Conservation (phyloP, 2,888 invertebrate species). For the Luffia ferchaultella region DNA sequence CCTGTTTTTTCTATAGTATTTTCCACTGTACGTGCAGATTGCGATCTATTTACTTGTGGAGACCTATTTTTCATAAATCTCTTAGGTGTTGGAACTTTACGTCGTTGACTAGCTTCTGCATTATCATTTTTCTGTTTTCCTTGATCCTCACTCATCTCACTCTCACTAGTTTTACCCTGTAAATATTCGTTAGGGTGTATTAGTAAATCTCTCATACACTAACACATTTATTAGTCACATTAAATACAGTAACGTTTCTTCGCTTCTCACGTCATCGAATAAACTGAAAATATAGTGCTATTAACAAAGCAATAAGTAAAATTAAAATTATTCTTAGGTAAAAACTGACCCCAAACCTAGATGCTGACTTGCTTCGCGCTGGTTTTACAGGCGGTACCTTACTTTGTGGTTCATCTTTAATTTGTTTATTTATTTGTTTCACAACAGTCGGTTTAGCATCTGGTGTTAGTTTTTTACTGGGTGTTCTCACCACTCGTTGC, state of each 20-base stretch:
- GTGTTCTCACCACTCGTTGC: slow-evolving; percentile 51
- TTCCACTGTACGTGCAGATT: slow-evolving; percentile 61
- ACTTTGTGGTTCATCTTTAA: slow-evolving; percentile 35
- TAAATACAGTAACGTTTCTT: slow-evolving; percentile 2
- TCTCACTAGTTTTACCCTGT: slow-evolving; percentile 66
- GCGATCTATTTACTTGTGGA: slow-evolving; percentile 59
- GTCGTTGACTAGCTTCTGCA: slow-evolving; percentile 28
- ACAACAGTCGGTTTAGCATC: slow-evolving; percentile 35
- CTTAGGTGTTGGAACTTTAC: slow-evolving; percentile 49
- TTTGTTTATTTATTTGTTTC: slow-evolving; percentile 28
- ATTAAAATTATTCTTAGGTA: slow-evolving; percentile 44
- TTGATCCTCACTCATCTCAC: slow-evolving; percentile 65
- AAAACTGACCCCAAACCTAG: slow-evolving; percentile 60
- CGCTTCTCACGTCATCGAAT: background rate
- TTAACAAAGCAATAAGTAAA: slow-evolving; percentile 45
- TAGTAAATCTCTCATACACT: slow-evolving; percentile 2
- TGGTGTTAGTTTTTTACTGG: slow-evolving; percentile 39
- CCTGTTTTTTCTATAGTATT: slow-evolving; percentile 40
- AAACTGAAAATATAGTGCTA: slow-evolving; percentile 41
- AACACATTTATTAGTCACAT: background rate
- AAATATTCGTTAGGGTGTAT: slow-evolving; percentile 27
- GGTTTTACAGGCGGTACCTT: slow-evolving; percentile 54
- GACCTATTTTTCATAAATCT: slow-evolving; percentile 50
- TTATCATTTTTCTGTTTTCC: slow-evolving; percentile 29
- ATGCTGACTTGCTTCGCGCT: slow-evolving; percentile 56